These are phyloP conservation scores for Channa maculata DNA, from an alignment of 2,113 vertebrate genomes.

Conservation along the genomic window DNA sequence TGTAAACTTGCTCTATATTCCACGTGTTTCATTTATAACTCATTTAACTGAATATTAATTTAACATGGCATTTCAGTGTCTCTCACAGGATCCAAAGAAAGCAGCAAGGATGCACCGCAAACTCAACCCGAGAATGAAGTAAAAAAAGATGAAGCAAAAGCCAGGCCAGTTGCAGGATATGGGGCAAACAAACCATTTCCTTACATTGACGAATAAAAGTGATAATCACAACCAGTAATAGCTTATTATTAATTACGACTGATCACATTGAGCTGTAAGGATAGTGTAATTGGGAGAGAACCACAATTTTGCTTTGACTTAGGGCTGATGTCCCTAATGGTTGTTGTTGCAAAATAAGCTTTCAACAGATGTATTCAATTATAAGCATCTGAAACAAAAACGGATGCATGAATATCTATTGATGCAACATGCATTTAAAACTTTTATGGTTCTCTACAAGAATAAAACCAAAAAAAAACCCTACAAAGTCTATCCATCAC, in stretches of 20 bases:
- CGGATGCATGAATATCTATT: too few species aligned
- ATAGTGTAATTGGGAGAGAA: background rate
- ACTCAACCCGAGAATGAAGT: conserved; percentile 51
- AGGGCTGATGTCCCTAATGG: too few species aligned
- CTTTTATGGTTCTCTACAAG: too few species aligned
- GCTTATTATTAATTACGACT: too few species aligned
- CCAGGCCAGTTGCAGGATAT: conserved; percentile 43
- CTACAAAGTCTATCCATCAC: too few species aligned
- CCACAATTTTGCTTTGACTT: too few species aligned
- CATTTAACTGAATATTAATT: background rate
- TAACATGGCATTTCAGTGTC: conserved; percentile 38
- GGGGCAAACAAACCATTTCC: conserved; percentile 70
- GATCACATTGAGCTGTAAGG: background rate
- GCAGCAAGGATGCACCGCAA: conserved; percentile 30
- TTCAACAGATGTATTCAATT: too few species aligned
- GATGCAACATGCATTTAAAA: too few species aligned
- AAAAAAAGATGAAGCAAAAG: conserved; percentile 31
- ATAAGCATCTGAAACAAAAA: too few species aligned
- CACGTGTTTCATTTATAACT: background rate
- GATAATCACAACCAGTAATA: background rate
- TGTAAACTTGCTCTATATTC: background rate
- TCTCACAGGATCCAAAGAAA: conserved; percentile 52
- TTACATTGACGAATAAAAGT: conserved; percentile 73
- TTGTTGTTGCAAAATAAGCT: too few species aligned
- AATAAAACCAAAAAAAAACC: too few species aligned